A percentile compares a stretch with the other conserved stretches of the same genome.
phyloP scores from a whole-genome alignment of 2,113 vertebrate species.

The Dipodomys ordii region DNA sequence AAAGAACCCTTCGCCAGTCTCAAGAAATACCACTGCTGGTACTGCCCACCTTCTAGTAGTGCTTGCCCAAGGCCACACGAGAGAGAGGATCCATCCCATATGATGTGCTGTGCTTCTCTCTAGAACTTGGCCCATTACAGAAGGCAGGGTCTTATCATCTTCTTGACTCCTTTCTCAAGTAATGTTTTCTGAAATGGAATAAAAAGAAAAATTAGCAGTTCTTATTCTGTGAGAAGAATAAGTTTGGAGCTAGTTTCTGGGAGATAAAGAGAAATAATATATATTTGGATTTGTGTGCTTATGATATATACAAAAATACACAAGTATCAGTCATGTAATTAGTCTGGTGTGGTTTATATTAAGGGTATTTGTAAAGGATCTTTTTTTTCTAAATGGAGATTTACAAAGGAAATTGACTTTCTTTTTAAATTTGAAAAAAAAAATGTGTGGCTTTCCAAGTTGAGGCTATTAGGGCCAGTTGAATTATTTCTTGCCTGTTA shows the following conservation, averaged over 20 bases:
- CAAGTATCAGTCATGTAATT: background rate
- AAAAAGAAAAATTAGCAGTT: slow-evolving; percentile 1
- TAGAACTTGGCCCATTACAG: background rate
- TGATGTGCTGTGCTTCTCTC: background rate
- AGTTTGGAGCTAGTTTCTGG: background rate
- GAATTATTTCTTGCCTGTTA: background rate
- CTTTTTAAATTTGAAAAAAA: background rate
- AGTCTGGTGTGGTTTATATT: background rate
- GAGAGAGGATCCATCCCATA: no score
- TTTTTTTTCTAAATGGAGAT: background rate
- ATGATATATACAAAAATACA: background rate
- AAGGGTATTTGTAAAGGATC: slow-evolving; percentile 7
- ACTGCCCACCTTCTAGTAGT: background rate
- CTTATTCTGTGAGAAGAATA: background rate
- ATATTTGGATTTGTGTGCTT: background rate
- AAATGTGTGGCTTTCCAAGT: background rate
- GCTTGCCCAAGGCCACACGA: background rate
- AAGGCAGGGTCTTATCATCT: background rate
- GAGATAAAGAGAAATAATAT: background rate
- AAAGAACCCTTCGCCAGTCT: background rate
- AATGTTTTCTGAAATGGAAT: slow-evolving; percentile 35
- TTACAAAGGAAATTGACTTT: slow-evolving; percentile 14
- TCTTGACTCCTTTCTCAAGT: slow-evolving; percentile 22
- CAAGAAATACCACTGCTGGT: background rate
- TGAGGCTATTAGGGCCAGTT: background rate